These are phyloP conservation scores for Polypedilum pembai DNA, from an alignment of 1,140 invertebrate species.

Conservation along the genomic window DNA sequence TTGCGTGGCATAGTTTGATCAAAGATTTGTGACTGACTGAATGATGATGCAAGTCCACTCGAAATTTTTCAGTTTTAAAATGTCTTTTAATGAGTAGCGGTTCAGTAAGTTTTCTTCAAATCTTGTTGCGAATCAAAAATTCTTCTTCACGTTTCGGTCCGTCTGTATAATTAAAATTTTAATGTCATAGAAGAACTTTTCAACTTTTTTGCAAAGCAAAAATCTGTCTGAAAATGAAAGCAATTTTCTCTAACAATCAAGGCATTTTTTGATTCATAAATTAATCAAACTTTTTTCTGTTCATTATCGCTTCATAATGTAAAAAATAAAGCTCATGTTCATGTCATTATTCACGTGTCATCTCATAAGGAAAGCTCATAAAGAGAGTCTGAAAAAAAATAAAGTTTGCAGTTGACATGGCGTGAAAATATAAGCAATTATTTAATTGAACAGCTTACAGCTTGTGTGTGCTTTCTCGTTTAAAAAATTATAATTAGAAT, in stretches of 20 bases:
- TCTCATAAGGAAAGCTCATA: neutral
- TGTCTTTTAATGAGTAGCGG: neutral
- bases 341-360: neutral
- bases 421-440: neutral
- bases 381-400: no score
- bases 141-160: neutral
- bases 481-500: no score
- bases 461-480: neutral
- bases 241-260: no score
- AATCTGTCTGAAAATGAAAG: no score
- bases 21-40: neutral
- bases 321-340: neutral
- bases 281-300: neutral
- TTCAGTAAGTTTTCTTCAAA: constrained; percentile 3
- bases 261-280: no score
- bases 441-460: neutral
- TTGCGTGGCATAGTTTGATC: neutral
- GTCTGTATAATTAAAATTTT: neutral
- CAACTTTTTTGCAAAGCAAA: no score
- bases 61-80: neutral
- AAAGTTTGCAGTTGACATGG: neutral
- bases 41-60: neutral
- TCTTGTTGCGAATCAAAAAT: constrained; percentile 14
- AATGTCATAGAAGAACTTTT: no score
- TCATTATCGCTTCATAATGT: neutral